Evolutionary conservation across 2,797 vertebrate genomes (phyloP).

Genomic region (Scyliorhinus canicula): DNA sequence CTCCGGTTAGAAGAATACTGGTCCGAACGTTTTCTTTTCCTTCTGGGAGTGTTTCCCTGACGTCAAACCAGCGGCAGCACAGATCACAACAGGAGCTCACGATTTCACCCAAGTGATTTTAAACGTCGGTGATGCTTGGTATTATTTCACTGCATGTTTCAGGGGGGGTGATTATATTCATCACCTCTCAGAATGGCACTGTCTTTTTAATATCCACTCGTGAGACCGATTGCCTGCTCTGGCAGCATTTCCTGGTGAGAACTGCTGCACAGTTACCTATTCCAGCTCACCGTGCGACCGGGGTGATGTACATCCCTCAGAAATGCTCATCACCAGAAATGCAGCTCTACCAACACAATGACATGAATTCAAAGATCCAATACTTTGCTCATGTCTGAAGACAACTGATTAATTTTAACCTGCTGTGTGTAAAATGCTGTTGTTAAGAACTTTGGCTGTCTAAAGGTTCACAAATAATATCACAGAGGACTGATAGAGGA

Average conservation of each 20-base stretch:
- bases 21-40: too few relatives aligned
- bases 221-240: background rate
- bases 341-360: background rate
- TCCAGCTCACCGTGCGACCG: background rate
- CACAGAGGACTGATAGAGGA: background rate
- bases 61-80: background rate
- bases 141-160: background rate
- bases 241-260: background rate
- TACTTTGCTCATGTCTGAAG: background rate
- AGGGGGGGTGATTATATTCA: background rate
- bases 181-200: background rate
- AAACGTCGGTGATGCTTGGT: background rate
- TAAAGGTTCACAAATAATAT: background rate
- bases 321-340: background rate
- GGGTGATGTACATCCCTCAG: background rate
- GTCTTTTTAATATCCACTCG: background rate
- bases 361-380: background rate
- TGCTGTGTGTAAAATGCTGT: background rate
- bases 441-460: slow-evolving; percentile 8
- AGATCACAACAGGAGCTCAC: background rate
- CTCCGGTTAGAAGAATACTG: too few relatives aligned
- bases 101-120: background rate
- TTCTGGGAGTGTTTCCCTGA: background rate
- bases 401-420: slow-evolving; percentile 25
- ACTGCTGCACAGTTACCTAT: background rate